A percentile compares a stretch with the other conserved stretches of the same genome.
These are phyloP conservation scores for Brienomyrus longianalis DNA, from an alignment of 2,113 vertebrate species.

Conservation along the genomic window DNA sequence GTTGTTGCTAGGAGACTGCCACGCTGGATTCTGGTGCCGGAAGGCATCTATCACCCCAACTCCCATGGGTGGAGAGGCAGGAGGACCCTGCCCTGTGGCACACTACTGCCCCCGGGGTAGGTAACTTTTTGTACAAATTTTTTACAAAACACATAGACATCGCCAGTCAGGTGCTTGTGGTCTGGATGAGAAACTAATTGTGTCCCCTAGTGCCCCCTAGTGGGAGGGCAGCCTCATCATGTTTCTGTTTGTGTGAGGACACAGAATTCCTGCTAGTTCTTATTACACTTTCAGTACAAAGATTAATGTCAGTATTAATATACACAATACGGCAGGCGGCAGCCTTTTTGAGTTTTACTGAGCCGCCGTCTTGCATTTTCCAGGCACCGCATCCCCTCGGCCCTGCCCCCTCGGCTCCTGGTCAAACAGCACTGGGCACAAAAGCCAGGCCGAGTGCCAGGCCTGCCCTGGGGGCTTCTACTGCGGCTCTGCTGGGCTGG, in stretches of 20 bases:
- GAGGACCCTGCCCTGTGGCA: constrained; percentile 68
- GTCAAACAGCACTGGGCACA: constrained; percentile 61
- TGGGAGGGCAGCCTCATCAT: neutral
- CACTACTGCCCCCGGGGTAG: constrained; percentile 78
- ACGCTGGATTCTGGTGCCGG: constrained; percentile 78
- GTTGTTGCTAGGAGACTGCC: constrained; percentile 62
- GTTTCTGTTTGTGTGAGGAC: neutral
- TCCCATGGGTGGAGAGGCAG: constrained; percentile 62
- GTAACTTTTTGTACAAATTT: neutral
- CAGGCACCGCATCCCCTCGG: constrained; percentile 61
- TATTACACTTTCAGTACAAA: neutral
- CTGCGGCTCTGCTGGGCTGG: constrained; percentile 58
- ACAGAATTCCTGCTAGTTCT: neutral
- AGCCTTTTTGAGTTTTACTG: neutral
- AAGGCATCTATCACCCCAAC: constrained; percentile 55
- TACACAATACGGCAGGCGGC: neutral
- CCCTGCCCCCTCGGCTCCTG: constrained; percentile 71
- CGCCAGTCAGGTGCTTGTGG: neutral
- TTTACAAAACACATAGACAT: neutral
- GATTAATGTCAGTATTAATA: neutral
- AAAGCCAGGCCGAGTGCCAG: constrained; percentile 52
- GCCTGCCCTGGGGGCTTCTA: constrained; percentile 64
- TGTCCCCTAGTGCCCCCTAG: neutral
- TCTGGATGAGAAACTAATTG: neutral
- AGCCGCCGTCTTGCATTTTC: neutral